A percentile compares a stretch with the other conserved stretches of the same genome.
phyloP scores from a whole-genome alignment of 2,888 invertebrate genomes.

The Resseliella maxima region DNA sequence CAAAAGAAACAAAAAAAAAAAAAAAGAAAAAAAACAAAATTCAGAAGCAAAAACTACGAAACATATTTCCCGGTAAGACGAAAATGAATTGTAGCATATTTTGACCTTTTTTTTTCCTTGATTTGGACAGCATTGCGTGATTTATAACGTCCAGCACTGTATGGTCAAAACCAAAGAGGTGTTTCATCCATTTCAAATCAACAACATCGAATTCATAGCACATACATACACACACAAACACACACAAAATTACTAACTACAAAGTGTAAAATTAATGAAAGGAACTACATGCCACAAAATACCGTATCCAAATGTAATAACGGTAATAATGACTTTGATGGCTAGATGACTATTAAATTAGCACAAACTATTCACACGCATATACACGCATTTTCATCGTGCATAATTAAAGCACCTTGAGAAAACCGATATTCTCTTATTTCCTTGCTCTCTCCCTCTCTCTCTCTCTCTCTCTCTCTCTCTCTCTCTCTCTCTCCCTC shows the following conservation, averaged over 20 bases:
- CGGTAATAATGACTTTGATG: slow-evolving; percentile 41
- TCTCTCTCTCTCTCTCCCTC: background rate
- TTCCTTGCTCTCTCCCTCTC: no score
- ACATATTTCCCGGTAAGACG: background rate
- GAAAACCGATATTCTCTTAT: no score
- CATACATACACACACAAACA: background rate
- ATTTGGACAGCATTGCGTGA: background rate
- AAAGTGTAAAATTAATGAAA: slow-evolving; percentile 52
- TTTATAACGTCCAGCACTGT: background rate
- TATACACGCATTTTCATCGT: background rate
- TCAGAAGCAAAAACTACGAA: no score
- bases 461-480: background rate
- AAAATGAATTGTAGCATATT: background rate
- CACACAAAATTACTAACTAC: background rate
- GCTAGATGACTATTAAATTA: slow-evolving; percentile 45
- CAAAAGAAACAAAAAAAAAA: no score
- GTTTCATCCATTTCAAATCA: background rate
- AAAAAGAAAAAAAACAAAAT: no score
- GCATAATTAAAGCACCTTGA: background rate
- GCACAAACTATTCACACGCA: slow-evolving; percentile 42
- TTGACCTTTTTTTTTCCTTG: background rate
- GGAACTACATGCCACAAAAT: slow-evolving; percentile 42
- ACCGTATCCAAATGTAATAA: slow-evolving; percentile 31
- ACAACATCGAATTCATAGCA: background rate
- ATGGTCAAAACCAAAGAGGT: background rate